Base-by-base conservation (phyloP, 2,113 vertebrate genomes). In the Channa maculata region DNA sequence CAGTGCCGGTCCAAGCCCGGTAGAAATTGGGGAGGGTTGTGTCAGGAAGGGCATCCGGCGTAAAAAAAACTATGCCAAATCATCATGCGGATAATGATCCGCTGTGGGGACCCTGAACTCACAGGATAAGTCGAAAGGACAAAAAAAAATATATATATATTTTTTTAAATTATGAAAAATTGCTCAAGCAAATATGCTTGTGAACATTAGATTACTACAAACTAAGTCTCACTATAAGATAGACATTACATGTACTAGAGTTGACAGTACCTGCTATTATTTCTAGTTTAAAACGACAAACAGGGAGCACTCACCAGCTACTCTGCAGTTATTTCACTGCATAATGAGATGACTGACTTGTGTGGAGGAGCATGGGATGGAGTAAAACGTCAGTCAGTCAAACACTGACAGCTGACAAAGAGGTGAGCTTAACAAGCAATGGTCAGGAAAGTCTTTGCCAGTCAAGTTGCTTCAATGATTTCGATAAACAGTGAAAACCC, bases 321-420 rank as follows among this genome's bases (percentile, higher is more conserved):
- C 65, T 58, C 34, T 37, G 50, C 44, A 66, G 66, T 65, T 71
- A 50, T 41, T 82, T 65, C 59, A 34, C 38, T 12, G 52, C 55
- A 71, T 65, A 7, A 58, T 46, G 60, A 60, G 12, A 38, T 70
- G 66, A 84, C 9, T 63, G 73, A 83, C 71, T 69, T 80, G 69
- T 66, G 76, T 71, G 67, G 51, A 61, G 48, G 58, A 39, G 58
- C 54, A 50, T 11, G 39, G 37, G 73, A 73, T 24, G 13, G 37
- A 58, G 48, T 7, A 15, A 15, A 69, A 14, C 12, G 5, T 33
- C 45, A 54, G 46, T 71, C 75, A 71, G 24, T 77, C 49, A 69
- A 44, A 57, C 1, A 3, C 61, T 75, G 70, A 57, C 78, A 77
- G 51, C 45, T 59, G 0, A 6, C 48, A 46, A 15, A 66, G 37